Evolutionary conservation across 2,888 invertebrate genomes (phyloP).

Genomic region (Stenoptilia bipunctidactyla): DNA sequence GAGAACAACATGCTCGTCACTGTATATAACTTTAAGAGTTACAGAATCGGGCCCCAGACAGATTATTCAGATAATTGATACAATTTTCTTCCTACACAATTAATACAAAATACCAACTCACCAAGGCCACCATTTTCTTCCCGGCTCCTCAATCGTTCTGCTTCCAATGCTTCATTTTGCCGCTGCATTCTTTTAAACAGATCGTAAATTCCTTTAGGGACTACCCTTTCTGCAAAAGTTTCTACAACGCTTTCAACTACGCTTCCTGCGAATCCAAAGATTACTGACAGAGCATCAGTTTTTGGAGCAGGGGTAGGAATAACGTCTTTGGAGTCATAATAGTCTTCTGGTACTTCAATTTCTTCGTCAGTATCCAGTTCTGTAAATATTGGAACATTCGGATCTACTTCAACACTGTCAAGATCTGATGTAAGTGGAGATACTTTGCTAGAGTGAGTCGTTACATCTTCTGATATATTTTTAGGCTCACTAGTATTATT

Average conservation of each 20-base stretch:
- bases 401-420: conserved; percentile 26
- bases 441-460: conserved; percentile 17
- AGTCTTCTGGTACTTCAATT: conserved; percentile 52
- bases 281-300: conserved; percentile 51
- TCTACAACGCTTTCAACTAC: conserved; percentile 57
- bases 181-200: conserved; percentile 57
- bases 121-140: conserved; percentile 65
- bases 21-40: no score
- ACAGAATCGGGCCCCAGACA: no score
- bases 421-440: conserved; percentile 10
- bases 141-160: conserved; percentile 51
- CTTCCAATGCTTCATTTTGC: conserved; percentile 57
- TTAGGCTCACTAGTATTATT: conserved; percentile 4
- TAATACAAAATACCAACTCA: conserved; percentile 20
- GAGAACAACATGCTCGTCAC: no score
- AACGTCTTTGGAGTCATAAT: conserved; percentile 54
- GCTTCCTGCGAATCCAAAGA: conserved; percentile 59
- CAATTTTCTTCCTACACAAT: background rate
- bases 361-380: conserved; percentile 43
- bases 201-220: conserved; percentile 54
- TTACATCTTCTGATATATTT: conserved; percentile 14
- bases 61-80: no score
- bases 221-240: conserved; percentile 54
- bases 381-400: conserved; percentile 44
- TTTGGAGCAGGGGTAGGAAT: conserved; percentile 51